Percentiles rank a stretch among this genome's conserved stretches.
Conservation (phyloP, 2,888 invertebrate genomes). For the Xanthia togata region DNA sequence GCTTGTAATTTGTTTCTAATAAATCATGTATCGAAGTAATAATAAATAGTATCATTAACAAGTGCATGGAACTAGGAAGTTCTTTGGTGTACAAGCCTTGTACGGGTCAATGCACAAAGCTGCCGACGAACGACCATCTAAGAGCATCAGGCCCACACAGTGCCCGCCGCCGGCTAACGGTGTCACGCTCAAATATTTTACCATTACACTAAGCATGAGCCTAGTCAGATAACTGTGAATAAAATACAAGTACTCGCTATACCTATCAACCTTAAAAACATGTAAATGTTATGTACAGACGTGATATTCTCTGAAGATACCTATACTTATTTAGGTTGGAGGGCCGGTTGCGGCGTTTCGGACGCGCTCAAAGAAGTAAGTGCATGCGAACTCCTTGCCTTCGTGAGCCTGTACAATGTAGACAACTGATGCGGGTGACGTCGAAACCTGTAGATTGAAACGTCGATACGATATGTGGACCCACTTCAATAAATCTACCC, state of each 20-base stretch:
- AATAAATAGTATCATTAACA: conserved; percentile 75
- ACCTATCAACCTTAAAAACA: conserved; percentile 52
- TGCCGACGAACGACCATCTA: conserved; percentile 79
- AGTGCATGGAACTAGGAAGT: conserved; percentile 77
- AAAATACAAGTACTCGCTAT: conserved; percentile 56
- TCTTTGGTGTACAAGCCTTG: conserved; percentile 80
- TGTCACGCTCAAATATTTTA: conserved; percentile 83
- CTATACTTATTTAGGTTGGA: conserved; percentile 59
- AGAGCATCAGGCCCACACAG: conserved; percentile 72
- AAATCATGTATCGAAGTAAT: conserved; percentile 40
- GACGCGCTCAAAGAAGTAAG: conserved; percentile 64
- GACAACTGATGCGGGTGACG: conserved; percentile 68
- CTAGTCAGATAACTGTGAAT: conserved; percentile 67
- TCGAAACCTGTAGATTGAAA: conserved; percentile 71
- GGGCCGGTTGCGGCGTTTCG: conserved; percentile 66
- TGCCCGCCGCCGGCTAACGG: conserved; percentile 78
- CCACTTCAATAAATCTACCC: conserved; percentile 68
- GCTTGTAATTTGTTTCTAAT: conserved; percentile 32
- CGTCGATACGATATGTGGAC: conserved; percentile 68
- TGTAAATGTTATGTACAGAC: conserved; percentile 54
- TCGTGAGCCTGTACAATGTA: conserved; percentile 65
- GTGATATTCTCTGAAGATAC: conserved; percentile 53
- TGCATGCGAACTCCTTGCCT: conserved; percentile 57
- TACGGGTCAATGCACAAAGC: conserved; percentile 88
- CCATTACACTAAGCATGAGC: conserved; percentile 65